Conservation (phyloP, 2,888 invertebrate species). For the Merodon equestris region DNA sequence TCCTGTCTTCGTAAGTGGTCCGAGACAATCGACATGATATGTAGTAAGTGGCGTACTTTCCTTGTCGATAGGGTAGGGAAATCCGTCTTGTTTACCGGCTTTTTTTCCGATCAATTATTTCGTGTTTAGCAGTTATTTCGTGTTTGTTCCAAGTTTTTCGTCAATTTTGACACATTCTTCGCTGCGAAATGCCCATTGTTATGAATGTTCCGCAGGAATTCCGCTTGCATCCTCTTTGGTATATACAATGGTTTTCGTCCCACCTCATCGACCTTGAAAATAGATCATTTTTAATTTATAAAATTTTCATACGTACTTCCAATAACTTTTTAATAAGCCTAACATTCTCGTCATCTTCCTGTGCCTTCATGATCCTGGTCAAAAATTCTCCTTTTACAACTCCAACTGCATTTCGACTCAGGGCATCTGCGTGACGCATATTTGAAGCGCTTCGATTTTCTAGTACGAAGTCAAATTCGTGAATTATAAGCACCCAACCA, state of each 20-base stretch:
- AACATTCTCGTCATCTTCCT: neutral
- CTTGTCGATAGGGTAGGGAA: constrained; percentile 7
- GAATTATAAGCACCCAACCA: neutral
- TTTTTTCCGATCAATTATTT: neutral
- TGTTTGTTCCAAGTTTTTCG: neutral
- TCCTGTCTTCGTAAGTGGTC: constrained; percentile 1
- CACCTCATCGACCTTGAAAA: constrained; percentile 1
- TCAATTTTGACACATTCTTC: neutral
- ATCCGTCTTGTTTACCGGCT: neutral
- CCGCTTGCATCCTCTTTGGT: constrained; percentile 5
- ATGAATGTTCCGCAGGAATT: neutral
- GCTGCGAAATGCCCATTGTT: neutral
- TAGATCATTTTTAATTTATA: neutral
- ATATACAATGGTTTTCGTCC: constrained; percentile 7
- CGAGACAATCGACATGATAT: constrained; percentile 19
- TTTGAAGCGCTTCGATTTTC: constrained; percentile 1
- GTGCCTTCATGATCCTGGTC: too few relatives aligned
- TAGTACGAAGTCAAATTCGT: constrained; percentile 8
- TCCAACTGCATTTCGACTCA: constrained; percentile 1
- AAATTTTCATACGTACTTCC: neutral
- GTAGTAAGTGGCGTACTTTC: neutral
- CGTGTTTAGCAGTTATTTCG: neutral
- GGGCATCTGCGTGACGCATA: constrained; percentile 15
- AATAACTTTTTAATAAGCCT: neutral
- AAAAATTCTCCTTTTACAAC: constrained; percentile 7